phyloP scores from a whole-genome alignment of 2,113 vertebrate species.

The Megaleporinus macrocephalus region DNA sequence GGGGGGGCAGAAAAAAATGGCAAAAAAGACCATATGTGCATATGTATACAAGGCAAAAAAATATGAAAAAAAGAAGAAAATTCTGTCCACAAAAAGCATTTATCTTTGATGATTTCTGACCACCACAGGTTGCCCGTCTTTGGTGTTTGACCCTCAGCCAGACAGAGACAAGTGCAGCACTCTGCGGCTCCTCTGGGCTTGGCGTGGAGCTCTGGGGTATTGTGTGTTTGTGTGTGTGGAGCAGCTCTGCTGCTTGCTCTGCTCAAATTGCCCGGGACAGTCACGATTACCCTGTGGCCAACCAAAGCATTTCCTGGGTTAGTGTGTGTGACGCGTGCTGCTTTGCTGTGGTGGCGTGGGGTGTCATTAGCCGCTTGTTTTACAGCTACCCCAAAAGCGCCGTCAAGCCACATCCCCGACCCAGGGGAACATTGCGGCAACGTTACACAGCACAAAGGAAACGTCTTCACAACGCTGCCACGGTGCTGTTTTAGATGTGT shows the following conservation, averaged over 20 bases:
- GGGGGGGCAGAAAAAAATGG: not conserved
- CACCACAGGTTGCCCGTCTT: slow-evolving; percentile 33
- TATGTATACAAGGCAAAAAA: slow-evolving; percentile 8
- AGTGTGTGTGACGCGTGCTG: slow-evolving; percentile 70
- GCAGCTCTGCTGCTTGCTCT: slow-evolving; percentile 68
- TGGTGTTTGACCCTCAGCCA: slow-evolving; percentile 76
- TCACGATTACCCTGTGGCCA: slow-evolving; percentile 85
- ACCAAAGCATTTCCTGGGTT: slow-evolving; percentile 85
- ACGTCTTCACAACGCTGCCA: slow-evolving; percentile 20
- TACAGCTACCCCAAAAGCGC: slow-evolving; percentile 79
- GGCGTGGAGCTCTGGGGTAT: slow-evolving; percentile 41
- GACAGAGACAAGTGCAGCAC: slow-evolving; percentile 78
- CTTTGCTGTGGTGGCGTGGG: slow-evolving; percentile 64
- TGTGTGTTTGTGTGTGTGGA: slow-evolving; percentile 48
- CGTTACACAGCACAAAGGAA: slow-evolving; percentile 50
- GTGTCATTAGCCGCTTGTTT: slow-evolving; percentile 80
- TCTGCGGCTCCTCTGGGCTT: slow-evolving; percentile 43
- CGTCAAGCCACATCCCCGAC: slow-evolving; percentile 75
- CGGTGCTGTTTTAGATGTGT: slow-evolving; percentile 9
- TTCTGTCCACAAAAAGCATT: slow-evolving; percentile 36
- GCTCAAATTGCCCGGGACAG: slow-evolving; percentile 84
- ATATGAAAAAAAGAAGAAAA: not conserved
- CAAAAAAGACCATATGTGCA: slow-evolving; percentile 2
- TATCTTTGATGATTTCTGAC: slow-evolving; percentile 41
- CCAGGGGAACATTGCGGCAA: slow-evolving; percentile 67